phyloP scores from a whole-genome alignment of 2,113 vertebrate genomes.

The Porphyrio hochstetteri region DNA sequence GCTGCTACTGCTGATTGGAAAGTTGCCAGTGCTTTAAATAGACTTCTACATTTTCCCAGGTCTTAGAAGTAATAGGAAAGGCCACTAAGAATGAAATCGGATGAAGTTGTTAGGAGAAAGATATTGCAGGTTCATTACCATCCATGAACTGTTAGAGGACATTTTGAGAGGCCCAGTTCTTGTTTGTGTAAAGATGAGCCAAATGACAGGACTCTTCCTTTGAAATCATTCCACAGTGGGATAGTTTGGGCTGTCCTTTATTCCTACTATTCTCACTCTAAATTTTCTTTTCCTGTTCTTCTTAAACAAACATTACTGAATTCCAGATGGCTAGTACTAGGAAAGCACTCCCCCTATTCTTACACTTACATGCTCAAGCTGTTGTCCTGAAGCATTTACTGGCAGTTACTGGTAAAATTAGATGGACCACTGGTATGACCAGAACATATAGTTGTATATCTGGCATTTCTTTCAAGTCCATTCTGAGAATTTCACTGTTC shows the following conservation, averaged over 20 bases:
- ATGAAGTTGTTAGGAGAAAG: neutral
- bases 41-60: slow-evolving; percentile 12
- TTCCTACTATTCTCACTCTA: neutral
- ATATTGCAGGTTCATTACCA: neutral
- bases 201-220: neutral
- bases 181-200: neutral
- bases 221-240: neutral
- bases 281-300: slow-evolving; percentile 4
- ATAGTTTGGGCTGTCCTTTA: neutral
- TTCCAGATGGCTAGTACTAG: neutral
- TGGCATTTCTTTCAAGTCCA: neutral
- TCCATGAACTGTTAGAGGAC: neutral
- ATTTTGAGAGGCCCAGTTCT: neutral
- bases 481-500: neutral
- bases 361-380: neutral
- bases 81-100: neutral
- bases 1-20: neutral
- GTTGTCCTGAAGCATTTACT: neutral
- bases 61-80: neutral
- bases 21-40: slow-evolving; percentile 31
- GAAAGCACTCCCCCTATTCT: neutral
- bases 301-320: slow-evolving; percentile 19
- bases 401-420: neutral
- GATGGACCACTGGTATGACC: neutral
- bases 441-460: neutral